Base-by-base conservation (phyloP, 1,140 invertebrate genomes). In the Harlomillsia oculata region DNA sequence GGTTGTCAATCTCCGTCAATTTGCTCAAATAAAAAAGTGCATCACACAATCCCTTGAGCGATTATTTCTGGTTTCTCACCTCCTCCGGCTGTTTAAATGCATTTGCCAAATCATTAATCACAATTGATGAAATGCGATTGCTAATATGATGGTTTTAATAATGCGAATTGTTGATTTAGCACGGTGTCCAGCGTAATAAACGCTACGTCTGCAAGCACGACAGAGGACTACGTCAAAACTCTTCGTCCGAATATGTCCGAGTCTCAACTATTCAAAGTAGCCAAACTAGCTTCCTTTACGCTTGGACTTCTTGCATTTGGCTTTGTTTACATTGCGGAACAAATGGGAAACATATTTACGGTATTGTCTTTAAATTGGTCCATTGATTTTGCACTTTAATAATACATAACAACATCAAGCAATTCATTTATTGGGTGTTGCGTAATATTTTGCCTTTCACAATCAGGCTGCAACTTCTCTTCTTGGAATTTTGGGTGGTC, bases 401-500 rank as follows among this genome's bases (percentile, higher is more conserved):
- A 16, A 30, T 28, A 14, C 5, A 5, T 30, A 14, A 20, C 32
- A 29, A 11, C 4, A 9, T 3, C 32, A 9, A 14, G 14, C 18
- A 18, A 20, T 44, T 39, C 21, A 18, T 41, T 51, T 20, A 29
- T 11, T 44, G 26, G 9, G 18, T 18, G 20, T 23, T 23, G 9
- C 11, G 11, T 44, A 9, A 21, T 8, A 8, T 28, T 50, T 46
- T 46, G 9, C 53, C 11, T 44, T 45, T 18, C 21, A 29, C 32
- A 18, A 43, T 16, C 29, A 62, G 59, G 56, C 60, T 44, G 59
- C 63, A 14, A 59, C 56, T 16, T 39, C 56, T 11, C 26, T 62
- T 4, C 40, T 65, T 18, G 63, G 85, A 83, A 72, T 14, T 80
- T 1, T 70, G 81, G 56, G 82, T 81, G 9, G 69, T 84, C 11